Conservation (phyloP, 2,113 vertebrate genomes). For the Cichladusa arquata region DNA sequence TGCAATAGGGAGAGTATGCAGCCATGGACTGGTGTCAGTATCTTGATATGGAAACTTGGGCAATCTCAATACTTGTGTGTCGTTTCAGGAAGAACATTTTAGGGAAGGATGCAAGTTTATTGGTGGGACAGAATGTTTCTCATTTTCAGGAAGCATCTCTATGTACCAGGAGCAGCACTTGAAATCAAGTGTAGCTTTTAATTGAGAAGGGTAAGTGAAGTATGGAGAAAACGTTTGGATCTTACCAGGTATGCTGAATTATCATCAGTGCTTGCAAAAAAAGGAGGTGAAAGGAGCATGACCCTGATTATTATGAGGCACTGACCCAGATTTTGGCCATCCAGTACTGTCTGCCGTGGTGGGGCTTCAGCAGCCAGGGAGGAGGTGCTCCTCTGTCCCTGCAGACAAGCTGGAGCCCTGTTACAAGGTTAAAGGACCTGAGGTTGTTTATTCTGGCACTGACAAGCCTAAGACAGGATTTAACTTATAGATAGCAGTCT, state of each 20-base stretch:
- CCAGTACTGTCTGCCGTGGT: background rate
- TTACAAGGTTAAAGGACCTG: accelerated
- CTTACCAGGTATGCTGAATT: background rate
- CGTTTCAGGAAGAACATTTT: background rate
- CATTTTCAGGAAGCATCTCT: background rate
- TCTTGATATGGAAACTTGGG: background rate
- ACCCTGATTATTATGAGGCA: accelerated
- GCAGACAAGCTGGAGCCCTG: background rate
- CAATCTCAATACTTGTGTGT: accelerated
- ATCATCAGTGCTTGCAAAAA: background rate
- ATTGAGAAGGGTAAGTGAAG: background rate
- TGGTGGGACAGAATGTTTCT: background rate
- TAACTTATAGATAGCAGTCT: accelerated
- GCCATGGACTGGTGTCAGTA: background rate
- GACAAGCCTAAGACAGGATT: background rate
- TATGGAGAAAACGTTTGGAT: background rate
- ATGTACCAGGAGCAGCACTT: background rate
- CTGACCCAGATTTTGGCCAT: accelerated
- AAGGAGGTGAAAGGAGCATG: background rate
- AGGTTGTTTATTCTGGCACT: background rate
- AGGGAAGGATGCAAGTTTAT: background rate
- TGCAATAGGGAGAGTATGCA: accelerated
- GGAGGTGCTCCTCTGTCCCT: accelerated
- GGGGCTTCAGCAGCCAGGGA: background rate
- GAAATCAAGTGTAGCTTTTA: background rate